A percentile compares a stretch with the other conserved stretches of the same genome.
phyloP scores from a whole-genome alignment of 2,888 invertebrate genomes.

The Lycaena phlaeas region DNA sequence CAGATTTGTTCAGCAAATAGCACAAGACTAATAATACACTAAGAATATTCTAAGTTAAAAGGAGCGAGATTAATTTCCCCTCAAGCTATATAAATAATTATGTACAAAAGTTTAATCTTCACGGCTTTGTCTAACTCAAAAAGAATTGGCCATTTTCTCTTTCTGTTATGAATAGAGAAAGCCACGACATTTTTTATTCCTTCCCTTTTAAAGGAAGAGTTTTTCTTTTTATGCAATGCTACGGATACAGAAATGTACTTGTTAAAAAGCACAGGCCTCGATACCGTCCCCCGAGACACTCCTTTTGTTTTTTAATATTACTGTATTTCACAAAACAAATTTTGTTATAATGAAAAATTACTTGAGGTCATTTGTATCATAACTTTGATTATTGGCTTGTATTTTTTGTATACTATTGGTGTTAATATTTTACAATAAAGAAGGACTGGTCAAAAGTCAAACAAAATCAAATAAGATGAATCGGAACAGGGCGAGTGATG shows the following conservation, averaged over 20 bases:
- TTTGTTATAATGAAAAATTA: not conserved
- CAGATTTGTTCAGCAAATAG: conserved; percentile 11
- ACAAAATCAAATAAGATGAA: too few relatives aligned
- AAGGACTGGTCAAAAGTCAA: too few relatives aligned
- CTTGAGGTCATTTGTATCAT: too few relatives aligned
- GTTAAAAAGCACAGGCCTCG: conserved; percentile 2
- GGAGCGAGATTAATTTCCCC: conserved; percentile 18
- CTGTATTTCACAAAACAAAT: conserved; percentile 1
- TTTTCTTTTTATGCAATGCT: conserved; percentile 2
- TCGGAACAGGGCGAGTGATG: too few relatives aligned
- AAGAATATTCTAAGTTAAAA: conserved; percentile 21
- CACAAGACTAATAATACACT: conserved; percentile 18
- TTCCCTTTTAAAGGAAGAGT: conserved; percentile 1
- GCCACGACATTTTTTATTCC: conserved; percentile 8
- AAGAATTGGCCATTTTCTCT: conserved; percentile 16
- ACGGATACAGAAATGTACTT: conserved; percentile 2
- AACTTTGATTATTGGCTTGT: too few relatives aligned
- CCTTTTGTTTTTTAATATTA: conserved; percentile 4
- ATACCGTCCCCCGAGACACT: conserved; percentile 2
- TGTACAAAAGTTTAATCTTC: conserved; percentile 21
- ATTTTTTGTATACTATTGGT: too few relatives aligned
- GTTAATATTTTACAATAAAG: too few relatives aligned
- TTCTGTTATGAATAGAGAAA: conserved; percentile 7
- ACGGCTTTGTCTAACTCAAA: conserved; percentile 19
- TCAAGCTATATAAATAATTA: conserved; percentile 21